phyloP scores from a whole-genome alignment of 64 coral and sea anemone species.

The Catalaphyllia jardinei region DNA sequence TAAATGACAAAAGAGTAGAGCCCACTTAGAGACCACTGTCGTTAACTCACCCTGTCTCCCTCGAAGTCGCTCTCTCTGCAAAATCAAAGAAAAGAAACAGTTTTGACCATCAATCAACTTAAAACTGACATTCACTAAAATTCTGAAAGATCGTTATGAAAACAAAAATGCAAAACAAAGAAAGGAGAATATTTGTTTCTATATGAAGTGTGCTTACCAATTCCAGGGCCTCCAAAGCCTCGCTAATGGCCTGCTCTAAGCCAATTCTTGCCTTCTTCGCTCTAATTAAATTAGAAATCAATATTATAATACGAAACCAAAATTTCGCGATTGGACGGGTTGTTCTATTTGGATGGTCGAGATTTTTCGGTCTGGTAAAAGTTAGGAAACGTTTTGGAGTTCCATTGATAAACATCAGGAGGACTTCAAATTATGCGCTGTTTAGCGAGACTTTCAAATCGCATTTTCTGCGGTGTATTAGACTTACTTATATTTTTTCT shows the following conservation, averaged over 20 bases:
- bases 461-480: background rate
- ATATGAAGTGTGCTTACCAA: slow-evolving; percentile 47
- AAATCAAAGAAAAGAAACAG: background rate
- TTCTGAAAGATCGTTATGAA: background rate
- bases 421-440: too few species aligned
- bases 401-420: background rate
- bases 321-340: background rate
- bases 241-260: slow-evolving; percentile 93
- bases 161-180: background rate
- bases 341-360: background rate
- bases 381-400: background rate
- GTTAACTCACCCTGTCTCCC: slow-evolving; percentile 67
- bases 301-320: background rate
- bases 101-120: background rate
- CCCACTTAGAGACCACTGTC: background rate
- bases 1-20: background rate
- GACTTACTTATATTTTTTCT: slow-evolving; percentile 94
- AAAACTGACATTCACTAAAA: background rate
- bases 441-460: too few species aligned
- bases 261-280: slow-evolving; percentile 93
- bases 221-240: slow-evolving; percentile 93
- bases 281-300: slow-evolving; percentile 27
- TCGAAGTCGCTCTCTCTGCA: slow-evolving; percentile 83
- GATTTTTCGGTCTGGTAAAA: background rate
- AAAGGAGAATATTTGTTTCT: background rate